Conservation (phyloP, 1,140 invertebrate genomes). For the Aphidius gifuensis region DNA sequence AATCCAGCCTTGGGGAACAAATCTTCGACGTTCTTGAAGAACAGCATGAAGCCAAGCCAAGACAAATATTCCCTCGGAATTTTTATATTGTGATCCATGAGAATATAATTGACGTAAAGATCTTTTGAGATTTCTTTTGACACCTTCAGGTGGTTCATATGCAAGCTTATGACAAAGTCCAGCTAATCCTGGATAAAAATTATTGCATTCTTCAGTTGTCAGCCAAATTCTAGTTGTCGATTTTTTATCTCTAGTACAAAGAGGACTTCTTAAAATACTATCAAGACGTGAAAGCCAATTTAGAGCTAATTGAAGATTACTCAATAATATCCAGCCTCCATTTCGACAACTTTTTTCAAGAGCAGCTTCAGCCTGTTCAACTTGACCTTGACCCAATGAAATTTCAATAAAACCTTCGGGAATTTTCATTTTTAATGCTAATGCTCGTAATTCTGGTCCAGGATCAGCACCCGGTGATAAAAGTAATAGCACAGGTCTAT, state of each 20-base stretch:
- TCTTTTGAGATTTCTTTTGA: slow-evolving; percentile 60
- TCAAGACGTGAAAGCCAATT: slow-evolving; percentile 74
- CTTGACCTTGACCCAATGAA: slow-evolving; percentile 69
- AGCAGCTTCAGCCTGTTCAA: slow-evolving; percentile 62
- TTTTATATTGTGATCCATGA: slow-evolving; percentile 34
- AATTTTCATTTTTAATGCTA: slow-evolving; percentile 52
- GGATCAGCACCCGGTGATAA: slow-evolving; percentile 74
- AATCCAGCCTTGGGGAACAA: slow-evolving; percentile 54
- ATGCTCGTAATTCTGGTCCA: slow-evolving; percentile 66
- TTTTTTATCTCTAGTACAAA: slow-evolving; percentile 58
- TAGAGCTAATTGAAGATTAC: slow-evolving; percentile 85
- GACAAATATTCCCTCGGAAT: slow-evolving; percentile 62
- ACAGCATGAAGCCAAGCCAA: slow-evolving; percentile 83
- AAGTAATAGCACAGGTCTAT: slow-evolving; percentile 68
- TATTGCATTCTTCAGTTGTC: slow-evolving; percentile 65
- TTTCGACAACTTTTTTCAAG: slow-evolving; percentile 54
- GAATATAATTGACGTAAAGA: slow-evolving; percentile 50
- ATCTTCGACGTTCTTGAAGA: slow-evolving; percentile 78
- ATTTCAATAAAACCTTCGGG: slow-evolving; percentile 56
- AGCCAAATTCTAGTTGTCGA: slow-evolving; percentile 72
- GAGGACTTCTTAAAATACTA: slow-evolving; percentile 63
- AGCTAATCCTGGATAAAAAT: slow-evolving; percentile 66
- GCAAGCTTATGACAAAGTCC: slow-evolving; percentile 76
- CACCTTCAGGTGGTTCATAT: slow-evolving; percentile 74
- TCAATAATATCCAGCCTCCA: slow-evolving; percentile 77